These are phyloP conservation scores for Heptranchias perlo DNA, from an alignment of 2,113 vertebrate species.

Conservation along the genomic window DNA sequence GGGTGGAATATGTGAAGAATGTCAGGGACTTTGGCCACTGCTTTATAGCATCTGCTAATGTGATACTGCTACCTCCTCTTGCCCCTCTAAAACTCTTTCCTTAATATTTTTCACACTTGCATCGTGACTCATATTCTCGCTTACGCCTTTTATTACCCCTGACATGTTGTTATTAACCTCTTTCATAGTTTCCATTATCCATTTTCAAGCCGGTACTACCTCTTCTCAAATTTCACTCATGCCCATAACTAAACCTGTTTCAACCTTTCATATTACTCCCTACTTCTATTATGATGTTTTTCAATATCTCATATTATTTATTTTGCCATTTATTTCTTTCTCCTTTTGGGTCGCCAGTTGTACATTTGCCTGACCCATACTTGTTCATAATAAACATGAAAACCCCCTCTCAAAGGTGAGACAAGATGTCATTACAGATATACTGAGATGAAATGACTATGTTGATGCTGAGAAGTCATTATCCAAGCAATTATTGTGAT, in stretches of 20 bases:
- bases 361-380: neutral
- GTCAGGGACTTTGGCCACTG: neutral
- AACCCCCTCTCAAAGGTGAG: too few species aligned
- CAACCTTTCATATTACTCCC: neutral
- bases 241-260: neutral
- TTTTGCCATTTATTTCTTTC: neutral
- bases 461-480: too few species aligned
- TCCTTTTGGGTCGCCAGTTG: neutral
- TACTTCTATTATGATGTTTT: neutral
- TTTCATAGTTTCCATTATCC: too few species aligned
- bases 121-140: too few species aligned
- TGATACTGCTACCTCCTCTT: neutral
- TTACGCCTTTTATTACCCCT: too few species aligned
- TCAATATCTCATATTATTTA: neutral
- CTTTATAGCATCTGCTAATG: neutral
- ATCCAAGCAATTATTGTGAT: too few species aligned
- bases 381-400: too few species aligned
- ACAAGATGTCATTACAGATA: too few species aligned
- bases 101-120: neutral
- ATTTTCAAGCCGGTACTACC: too few species aligned
- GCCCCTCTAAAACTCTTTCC: neutral
- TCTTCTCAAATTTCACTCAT: too few species aligned
- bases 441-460: too few species aligned
- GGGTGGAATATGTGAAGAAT: neutral
- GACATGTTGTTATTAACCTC: too few species aligned